Evolutionary conservation across 2,113 vertebrate genomes (phyloP), one percentile per base, ranked within the genome.

Genomic region (Rhadina sibilatrix): DNA sequence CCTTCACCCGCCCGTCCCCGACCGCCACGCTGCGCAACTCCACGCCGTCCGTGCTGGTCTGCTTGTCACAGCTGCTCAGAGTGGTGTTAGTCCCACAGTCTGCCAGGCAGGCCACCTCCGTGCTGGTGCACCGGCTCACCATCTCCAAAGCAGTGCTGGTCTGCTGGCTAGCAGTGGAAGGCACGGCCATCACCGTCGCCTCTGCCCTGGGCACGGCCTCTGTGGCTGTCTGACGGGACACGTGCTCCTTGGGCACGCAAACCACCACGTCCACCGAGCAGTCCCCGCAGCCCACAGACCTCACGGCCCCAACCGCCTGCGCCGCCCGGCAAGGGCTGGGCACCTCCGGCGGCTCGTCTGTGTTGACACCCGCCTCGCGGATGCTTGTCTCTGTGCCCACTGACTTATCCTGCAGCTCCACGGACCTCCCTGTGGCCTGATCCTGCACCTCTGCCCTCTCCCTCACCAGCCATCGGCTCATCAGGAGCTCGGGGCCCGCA

Each of bases 1-100:
- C 99, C 97, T 98, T 99, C 52, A 99, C 98, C 1, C 98, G 98
- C 24, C 99, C 99, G 23, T 99, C 99, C 44, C 99, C 99, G 0
- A 98, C 97, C 0, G 98, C 99, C 21, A 99, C 98, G 0, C 98
- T 99, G 56, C 99, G 97, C 6, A 90, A 96, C 91, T 99, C 98
- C 31, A 98, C 96, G 0, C 76, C 83, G 24, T 94, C 76, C 0
- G 99, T 99, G 97, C 97, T 98, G 66, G 99, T 99, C 92, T 99
- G 98, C 35, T 98, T 99, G 81, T 99, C 98, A 2, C 85, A 96
- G 28, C 97, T 98, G 88, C 93, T 94, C 31, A 98, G 49, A 33
- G 47, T 31, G 2, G 98, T 99, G 91, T 98, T 98, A 2, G 99
- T 99, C 83, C 93, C 98, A 0, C 98, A 98, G 65, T 99, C 98